Conservation (phyloP, 2,797 vertebrate species). For the Octomys mimax region DNA sequence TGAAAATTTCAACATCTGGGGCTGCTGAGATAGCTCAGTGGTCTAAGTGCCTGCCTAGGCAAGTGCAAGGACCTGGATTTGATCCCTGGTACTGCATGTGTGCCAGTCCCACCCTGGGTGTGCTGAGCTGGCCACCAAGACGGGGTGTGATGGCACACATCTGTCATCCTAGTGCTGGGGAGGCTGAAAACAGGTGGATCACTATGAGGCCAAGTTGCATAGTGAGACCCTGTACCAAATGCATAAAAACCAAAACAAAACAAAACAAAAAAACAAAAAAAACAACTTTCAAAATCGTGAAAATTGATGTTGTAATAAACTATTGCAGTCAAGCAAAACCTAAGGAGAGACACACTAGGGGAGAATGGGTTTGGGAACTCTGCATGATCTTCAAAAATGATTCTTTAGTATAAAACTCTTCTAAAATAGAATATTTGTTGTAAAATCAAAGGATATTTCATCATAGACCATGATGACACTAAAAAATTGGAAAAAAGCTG, state of each 20-base stretch:
- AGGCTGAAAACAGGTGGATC: too few species aligned
- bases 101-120: too few species aligned
- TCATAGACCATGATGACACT: constrained; percentile 12
- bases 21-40: too few species aligned
- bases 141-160: too few species aligned
- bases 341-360: not conserved
- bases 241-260: not conserved
- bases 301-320: constrained; percentile 59
- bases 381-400: constrained; percentile 39
- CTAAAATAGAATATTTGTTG: constrained; percentile 27
- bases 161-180: too few species aligned
- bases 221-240: too few species aligned
- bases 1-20: not conserved
- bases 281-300: not conserved
- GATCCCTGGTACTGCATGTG: too few species aligned
- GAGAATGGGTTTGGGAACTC: not conserved
- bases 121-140: too few species aligned
- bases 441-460: constrained; percentile 31
- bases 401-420: constrained; percentile 48
- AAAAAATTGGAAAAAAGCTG: not conserved
- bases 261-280: not conserved
- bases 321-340: not conserved
- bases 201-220: too few species aligned
- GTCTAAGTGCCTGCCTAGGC: too few species aligned
- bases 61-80: too few species aligned